Base-by-base conservation (phyloP, 1,140 invertebrate species). In the Drosophila pandora region DNA sequence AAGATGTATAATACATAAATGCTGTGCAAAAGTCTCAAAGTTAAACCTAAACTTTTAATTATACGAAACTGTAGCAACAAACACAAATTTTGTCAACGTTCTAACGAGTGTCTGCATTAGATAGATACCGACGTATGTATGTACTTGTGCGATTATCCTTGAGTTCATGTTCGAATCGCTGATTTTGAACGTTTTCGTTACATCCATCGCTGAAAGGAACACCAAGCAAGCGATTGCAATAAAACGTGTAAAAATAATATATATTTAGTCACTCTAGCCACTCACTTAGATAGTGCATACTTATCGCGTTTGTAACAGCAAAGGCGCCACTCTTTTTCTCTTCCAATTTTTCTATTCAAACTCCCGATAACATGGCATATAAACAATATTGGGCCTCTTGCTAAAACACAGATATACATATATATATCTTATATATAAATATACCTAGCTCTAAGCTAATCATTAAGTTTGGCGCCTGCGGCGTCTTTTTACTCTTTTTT, bases 1-100 rank as follows among this genome's bases (percentile, higher is more conserved):
- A 61, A 62, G 53, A 71, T 84, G 73, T 85, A 80, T 85, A 78
- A 72, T 74, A 85, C 45, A 69, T 76, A 78, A 76, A 84, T 65
- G 82, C 82, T 87, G 82, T 87, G 82, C 82, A 87, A 85, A 71
- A 83, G 82, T 87, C 82, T 87, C 78, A 87, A 87, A 87, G 82
- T 87, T 87, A 87, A 87, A 87, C 82, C 78, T 81, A 81, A 59
- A 82, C 70, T 87, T 55, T 82, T 87, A 75, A 85, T 73, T 74
- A 85, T 57, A 69, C 55, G 8, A 41, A 72, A 81, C 57, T 61
- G 41, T 57, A 67, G 62, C 62, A 63, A 60, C 45, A 64, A 82
- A 43, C 53, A 48, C 45, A 45, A 79, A 70, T 41, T 65, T 61
- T 76, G 45, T 76, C 23, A 52, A 69, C 65, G 55, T 64, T 79